Percentiles rank a stretch among this genome's conserved stretches.
Evolutionary conservation across 2,113 vertebrate species (phyloP).

Genomic region (Mesoclemmys tuberculata): DNA sequence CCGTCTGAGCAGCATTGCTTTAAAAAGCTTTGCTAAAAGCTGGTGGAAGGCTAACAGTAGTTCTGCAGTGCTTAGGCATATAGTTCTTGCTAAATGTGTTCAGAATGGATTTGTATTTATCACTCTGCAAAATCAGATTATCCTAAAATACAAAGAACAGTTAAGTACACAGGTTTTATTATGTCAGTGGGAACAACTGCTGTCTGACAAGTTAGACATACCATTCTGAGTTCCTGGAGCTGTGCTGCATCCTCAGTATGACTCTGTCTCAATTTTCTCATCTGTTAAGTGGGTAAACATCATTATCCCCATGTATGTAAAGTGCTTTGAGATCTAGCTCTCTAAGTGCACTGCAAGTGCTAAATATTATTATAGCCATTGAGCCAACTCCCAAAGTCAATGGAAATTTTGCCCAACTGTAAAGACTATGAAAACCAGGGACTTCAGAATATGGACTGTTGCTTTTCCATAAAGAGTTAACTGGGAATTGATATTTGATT

Average conservation of each 20-base stretch:
- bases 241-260: neutral
- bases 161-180: neutral
- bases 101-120: neutral
- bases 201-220: neutral
- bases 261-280: neutral
- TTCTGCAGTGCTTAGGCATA: neutral
- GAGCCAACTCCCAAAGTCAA: neutral
- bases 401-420: neutral
- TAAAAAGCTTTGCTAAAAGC: neutral
- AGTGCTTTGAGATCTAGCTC: neutral
- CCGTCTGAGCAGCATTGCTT: neutral
- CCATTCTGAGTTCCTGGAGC: neutral
- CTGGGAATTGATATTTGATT: neutral
- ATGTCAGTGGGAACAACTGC: neutral
- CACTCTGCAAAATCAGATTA: fast-evolving
- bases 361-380: neutral
- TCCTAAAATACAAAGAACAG: neutral
- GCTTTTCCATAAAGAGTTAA: neutral
- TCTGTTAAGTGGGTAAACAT: neutral
- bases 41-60: neutral
- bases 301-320: neutral
- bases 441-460: neutral
- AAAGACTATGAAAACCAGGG: neutral
- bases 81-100: neutral
- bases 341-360: neutral